Percentiles rank a stretch among this genome's conserved stretches.
Conservation (phyloP, 2,113 vertebrate genomes). For the Coregonus clupeaformis region DNA sequence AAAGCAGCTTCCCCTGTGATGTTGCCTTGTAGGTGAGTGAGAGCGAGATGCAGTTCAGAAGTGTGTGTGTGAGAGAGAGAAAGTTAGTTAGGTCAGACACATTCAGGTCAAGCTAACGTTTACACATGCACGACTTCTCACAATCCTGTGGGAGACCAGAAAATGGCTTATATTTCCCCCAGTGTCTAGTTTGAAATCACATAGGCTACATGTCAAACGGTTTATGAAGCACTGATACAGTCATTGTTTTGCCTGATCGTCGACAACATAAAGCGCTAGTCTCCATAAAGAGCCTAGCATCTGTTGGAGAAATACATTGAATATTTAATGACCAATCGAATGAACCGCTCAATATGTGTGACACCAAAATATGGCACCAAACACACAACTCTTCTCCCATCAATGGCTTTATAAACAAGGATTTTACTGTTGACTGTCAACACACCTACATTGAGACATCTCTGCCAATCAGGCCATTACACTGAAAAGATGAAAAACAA, state of each 20-base stretch:
- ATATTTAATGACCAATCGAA: background rate
- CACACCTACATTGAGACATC: too few relatives aligned
- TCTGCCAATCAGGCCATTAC: too few relatives aligned
- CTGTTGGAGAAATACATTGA: background rate
- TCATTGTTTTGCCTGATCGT: background rate
- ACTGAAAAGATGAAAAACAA: too few relatives aligned
- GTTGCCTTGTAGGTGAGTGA: background rate
- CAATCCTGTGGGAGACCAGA: slow-evolving; percentile 19
- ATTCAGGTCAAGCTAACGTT: too few relatives aligned
- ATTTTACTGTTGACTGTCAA: too few relatives aligned
- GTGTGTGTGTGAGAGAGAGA: background rate
- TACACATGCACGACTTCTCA: slow-evolving; percentile 38
- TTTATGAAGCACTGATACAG: background rate
- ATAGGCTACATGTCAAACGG: slow-evolving; percentile 20
- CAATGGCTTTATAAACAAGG: too few relatives aligned
- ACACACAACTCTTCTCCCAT: too few relatives aligned
- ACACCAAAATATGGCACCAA: too few relatives aligned
- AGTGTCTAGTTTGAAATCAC: slow-evolving; percentile 19
- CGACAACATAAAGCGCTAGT: background rate
- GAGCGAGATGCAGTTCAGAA: background rate
- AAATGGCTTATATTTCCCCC: slow-evolving; percentile 11
- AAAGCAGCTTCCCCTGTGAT: slow-evolving; percentile 1
- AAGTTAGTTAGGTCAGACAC: too few relatives aligned
- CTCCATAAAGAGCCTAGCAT: background rate
- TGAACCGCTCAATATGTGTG: too few relatives aligned